phyloP scores from a whole-genome alignment of 1,140 invertebrate species.

The Adelges cooleyi region DNA sequence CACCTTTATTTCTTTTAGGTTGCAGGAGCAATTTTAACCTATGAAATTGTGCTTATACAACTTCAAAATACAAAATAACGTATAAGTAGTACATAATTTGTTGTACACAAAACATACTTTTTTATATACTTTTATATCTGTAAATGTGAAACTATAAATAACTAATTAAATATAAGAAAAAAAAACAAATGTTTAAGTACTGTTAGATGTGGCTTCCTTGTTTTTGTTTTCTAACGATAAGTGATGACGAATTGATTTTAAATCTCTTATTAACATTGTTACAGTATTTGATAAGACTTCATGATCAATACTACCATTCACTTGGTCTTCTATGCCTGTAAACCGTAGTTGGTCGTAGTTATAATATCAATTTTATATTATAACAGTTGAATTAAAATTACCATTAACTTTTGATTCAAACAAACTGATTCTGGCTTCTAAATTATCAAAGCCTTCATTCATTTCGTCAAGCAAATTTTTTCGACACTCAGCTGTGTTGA shows the following conservation, averaged over 20 bases:
- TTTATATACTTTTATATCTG: too few species aligned
- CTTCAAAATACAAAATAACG: constrained; percentile 31
- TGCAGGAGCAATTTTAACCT: constrained; percentile 57
- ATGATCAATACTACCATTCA: constrained; percentile 5
- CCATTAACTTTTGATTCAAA: constrained; percentile 66
- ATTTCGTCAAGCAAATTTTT: constrained; percentile 66
- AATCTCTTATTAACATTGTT: constrained; percentile 1
- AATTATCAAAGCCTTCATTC: constrained; percentile 55
- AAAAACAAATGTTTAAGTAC: not conserved
- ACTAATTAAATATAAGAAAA: not conserved
- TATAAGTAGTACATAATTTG: too few species aligned
- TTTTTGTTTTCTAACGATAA: constrained; percentile 5
- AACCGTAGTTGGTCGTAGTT: not conserved
- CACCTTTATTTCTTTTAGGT: constrained; percentile 46
- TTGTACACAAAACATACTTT: too few species aligned
- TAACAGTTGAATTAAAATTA: constrained; percentile 34
- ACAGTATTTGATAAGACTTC: constrained; percentile 10
- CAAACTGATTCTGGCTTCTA: constrained; percentile 56
- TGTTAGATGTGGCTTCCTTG: not conserved
- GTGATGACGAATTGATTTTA: not conserved
- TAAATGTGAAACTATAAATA: not conserved
- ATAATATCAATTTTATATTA: not conserved
- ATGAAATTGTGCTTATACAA: constrained; percentile 55
- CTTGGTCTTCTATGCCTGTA: constrained; percentile 15
- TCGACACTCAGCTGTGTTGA: constrained; percentile 64